These are phyloP conservation scores for Tenthredo distinguenda DNA, from an alignment of 2,888 invertebrate species.

Conservation along the genomic window DNA sequence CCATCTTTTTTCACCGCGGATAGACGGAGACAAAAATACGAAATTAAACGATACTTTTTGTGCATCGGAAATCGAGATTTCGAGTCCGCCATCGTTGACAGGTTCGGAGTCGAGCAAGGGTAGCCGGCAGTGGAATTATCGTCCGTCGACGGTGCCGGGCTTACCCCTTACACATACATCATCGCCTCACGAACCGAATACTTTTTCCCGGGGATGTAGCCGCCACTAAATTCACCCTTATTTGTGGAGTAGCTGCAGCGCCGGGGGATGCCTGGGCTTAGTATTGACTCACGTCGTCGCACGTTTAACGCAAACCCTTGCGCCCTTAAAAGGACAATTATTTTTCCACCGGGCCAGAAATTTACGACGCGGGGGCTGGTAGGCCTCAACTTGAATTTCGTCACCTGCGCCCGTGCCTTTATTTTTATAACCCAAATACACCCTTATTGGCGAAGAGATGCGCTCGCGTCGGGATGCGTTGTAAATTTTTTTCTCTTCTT, in stretches of 20 bases:
- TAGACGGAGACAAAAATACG: neutral
- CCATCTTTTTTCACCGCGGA: neutral
- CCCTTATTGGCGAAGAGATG: neutral
- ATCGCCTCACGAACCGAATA: conserved; percentile 10
- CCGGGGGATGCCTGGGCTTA: neutral
- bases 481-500: neutral
- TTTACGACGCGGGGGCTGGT: conserved; percentile 29
- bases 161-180: neutral
- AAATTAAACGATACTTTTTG: neutral
- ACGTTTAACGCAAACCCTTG: neutral
- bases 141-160: conserved; percentile 6
- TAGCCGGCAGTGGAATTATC: conserved; percentile 1
- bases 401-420: conserved; percentile 1
- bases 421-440: neutral
- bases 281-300: neutral
- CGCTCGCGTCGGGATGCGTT: too few relatives aligned
- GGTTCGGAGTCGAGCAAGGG: neutral
- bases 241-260: conserved; percentile 24
- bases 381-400: conserved; percentile 40
- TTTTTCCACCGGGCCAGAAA: conserved; percentile 1
- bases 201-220: conserved; percentile 11
- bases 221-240: conserved; percentile 39
- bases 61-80: conserved; percentile 25
- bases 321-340: neutral
- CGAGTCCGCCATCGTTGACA: neutral